Evolutionary conservation across 2,888 invertebrate genomes (phyloP).

Genomic region (Serripes groenlandicus): DNA sequence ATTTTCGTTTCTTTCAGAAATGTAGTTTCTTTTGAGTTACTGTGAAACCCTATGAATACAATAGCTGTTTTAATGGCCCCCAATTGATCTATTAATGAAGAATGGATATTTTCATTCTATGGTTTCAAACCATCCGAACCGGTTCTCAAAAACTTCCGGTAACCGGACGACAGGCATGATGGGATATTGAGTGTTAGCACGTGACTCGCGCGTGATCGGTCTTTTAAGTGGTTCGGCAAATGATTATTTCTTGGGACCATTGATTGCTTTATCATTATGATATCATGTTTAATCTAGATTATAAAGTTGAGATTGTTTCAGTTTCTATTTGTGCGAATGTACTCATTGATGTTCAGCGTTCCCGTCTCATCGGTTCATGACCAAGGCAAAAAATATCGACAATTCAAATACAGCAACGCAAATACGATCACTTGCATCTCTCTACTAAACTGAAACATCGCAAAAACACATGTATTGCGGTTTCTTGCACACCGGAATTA

Average conservation of each 20-base stretch:
- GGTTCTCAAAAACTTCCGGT: slow-evolving; percentile 38
- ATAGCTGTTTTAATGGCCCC: not conserved
- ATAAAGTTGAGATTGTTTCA: too few species aligned
- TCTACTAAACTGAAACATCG: too few species aligned
- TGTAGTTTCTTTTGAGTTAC: not conserved
- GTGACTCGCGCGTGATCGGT: slow-evolving; percentile 26
- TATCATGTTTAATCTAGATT: not conserved
- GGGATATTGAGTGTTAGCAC: slow-evolving; percentile 35
- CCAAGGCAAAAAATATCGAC: too few species aligned
- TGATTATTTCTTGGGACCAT: not conserved
- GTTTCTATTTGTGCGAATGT: too few species aligned
- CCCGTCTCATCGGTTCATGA: too few species aligned
- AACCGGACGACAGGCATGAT: slow-evolving; percentile 42
- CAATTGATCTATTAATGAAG: slow-evolving; percentile 44
- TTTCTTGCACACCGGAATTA: too few species aligned
- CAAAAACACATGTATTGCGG: too few species aligned
- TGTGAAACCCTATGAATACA: not conserved
- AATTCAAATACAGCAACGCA: too few species aligned
- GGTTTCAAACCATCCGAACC: not conserved
- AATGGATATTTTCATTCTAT: slow-evolving; percentile 20
- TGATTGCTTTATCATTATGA: not conserved
- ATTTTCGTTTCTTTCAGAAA: slow-evolving; percentile 1
- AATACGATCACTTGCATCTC: too few species aligned
- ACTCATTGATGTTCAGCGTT: too few species aligned
- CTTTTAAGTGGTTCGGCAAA: not conserved